phyloP scores from a whole-genome alignment of 2,888 invertebrate species.

The Tetheella fluctuosa region DNA sequence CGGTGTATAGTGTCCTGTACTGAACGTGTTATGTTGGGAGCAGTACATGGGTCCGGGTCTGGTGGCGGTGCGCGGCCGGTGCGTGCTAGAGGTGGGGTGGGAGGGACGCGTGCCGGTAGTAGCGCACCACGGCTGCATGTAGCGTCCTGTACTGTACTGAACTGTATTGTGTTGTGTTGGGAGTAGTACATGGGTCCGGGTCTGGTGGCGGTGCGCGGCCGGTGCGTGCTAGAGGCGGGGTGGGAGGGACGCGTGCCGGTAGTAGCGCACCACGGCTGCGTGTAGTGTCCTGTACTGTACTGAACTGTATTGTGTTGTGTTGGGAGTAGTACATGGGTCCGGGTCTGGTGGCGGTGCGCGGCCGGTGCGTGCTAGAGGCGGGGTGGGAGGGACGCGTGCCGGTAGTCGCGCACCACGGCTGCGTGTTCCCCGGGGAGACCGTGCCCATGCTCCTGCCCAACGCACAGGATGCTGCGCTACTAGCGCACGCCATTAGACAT shows the following conservation, averaged over 20 bases:
- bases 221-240: slow-evolving; percentile 45
- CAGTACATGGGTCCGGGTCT: slow-evolving; percentile 73
- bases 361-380: slow-evolving; percentile 66
- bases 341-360: slow-evolving; percentile 54
- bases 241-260: too few relatives aligned
- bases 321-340: slow-evolving; percentile 68
- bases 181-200: slow-evolving; percentile 70
- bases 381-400: slow-evolving; percentile 72
- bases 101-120: too few relatives aligned
- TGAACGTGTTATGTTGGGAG: slow-evolving; percentile 17
- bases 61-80: slow-evolving; percentile 57
- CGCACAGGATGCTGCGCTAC: slow-evolving; percentile 46
- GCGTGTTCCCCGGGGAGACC: slow-evolving; percentile 78
- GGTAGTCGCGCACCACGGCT: slow-evolving; percentile 60
- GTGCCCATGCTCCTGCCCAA: slow-evolving; percentile 72
- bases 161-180: slow-evolving; percentile 14
- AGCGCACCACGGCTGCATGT: too few relatives aligned
- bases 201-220: slow-evolving; percentile 57
- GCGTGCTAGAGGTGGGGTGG: slow-evolving; percentile 38
- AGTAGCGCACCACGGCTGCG: too few relatives aligned
- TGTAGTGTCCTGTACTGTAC: too few relatives aligned
- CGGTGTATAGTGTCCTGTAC: too few relatives aligned
- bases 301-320: slow-evolving; percentile 8
- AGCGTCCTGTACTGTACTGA: too few relatives aligned
- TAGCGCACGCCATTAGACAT: slow-evolving; percentile 45